These are phyloP conservation scores for Zeuzera pyrina DNA, from an alignment of 2,888 invertebrate species.

Conservation along the genomic window DNA sequence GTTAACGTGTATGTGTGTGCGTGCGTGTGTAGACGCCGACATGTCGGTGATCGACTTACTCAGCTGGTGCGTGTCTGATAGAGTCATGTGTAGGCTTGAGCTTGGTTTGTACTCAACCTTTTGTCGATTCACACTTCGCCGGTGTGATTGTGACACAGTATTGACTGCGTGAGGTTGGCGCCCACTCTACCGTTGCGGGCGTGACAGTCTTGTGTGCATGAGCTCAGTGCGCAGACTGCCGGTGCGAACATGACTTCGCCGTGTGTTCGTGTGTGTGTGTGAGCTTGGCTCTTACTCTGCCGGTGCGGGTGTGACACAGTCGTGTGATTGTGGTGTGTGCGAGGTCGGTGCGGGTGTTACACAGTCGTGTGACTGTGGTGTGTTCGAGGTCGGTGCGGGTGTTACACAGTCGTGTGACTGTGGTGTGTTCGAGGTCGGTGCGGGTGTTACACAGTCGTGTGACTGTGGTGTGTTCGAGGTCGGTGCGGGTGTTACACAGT, in stretches of 20 bases:
- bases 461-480: neutral
- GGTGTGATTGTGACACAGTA: too few relatives aligned
- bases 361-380: neutral
- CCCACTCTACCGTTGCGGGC: too few relatives aligned
- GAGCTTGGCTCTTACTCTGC: neutral
- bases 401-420: neutral
- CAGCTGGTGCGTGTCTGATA: too few relatives aligned
- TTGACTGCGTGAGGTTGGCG: too few relatives aligned
- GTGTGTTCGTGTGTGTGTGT: neutral
- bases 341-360: neutral
- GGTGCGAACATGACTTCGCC: neutral
- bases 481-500: neutral
- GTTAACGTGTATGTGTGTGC: too few relatives aligned
- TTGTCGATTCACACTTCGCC: too few relatives aligned
- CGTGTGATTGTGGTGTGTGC: neutral
- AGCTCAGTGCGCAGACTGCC: too few relatives aligned
- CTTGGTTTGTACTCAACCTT: too few relatives aligned
- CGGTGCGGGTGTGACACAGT: neutral
- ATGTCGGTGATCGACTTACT: neutral
- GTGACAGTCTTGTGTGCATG: too few relatives aligned
- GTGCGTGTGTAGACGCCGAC: neutral
- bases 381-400: neutral
- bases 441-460: neutral
- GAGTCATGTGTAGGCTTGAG: too few relatives aligned
- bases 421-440: neutral